Conservation (phyloP, 2,797 vertebrate genomes). For the Ispidina lecontei region DNA sequence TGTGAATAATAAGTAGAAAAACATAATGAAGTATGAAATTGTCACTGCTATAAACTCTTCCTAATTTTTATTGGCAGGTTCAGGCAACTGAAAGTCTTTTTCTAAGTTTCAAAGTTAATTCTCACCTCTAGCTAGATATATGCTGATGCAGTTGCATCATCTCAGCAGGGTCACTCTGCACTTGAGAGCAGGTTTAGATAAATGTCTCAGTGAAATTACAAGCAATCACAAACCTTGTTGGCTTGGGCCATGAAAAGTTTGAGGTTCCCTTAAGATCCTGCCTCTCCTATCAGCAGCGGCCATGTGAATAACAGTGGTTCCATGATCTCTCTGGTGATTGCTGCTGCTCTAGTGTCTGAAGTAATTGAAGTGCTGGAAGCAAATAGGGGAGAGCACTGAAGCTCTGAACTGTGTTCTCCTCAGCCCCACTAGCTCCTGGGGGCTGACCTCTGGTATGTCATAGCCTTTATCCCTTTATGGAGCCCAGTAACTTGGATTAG, state of each 20-base stretch:
- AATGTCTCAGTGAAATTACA: neutral
- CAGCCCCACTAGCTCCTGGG: neutral
- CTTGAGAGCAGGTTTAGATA: neutral
- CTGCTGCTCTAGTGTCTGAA: neutral
- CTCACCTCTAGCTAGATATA: neutral
- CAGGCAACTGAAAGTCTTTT: neutral
- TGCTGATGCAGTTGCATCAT: neutral
- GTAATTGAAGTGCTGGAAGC: neutral
- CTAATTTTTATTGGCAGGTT: neutral
- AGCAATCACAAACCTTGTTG: neutral
- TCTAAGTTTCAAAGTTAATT: neutral
- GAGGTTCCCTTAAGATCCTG: neutral
- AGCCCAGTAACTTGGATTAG: neutral
- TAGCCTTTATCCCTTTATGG: neutral
- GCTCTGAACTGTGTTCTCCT: neutral
- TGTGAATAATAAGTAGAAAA: neutral
- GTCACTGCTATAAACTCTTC: neutral
- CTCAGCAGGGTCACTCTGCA: neutral
- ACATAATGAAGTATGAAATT: neutral
- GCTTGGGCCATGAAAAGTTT: neutral
- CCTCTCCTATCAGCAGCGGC: neutral
- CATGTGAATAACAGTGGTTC: neutral
- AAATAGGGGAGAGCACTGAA: neutral
- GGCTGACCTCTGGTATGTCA: neutral
- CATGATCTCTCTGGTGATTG: neutral